Conservation (phyloP, 1,140 invertebrate genomes). For the Drosophila trapezifrons region DNA sequence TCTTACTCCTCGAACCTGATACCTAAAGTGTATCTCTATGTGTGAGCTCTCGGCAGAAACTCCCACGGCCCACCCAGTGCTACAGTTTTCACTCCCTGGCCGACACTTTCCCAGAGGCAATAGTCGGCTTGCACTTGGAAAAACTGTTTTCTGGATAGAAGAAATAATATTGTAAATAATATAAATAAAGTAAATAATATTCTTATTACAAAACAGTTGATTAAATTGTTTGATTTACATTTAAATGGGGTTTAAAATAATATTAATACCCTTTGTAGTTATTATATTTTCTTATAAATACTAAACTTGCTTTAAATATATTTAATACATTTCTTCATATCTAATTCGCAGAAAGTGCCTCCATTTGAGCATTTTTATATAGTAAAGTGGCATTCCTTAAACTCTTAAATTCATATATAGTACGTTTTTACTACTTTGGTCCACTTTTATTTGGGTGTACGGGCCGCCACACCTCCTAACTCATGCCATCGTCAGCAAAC, state of each 20-base stretch:
- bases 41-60: constrained; percentile 48
- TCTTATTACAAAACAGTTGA: background rate
- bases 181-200: rapidly evolving
- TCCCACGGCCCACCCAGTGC: constrained; percentile 81
- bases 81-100: constrained; percentile 74
- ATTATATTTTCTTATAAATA: background rate
- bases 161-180: background rate
- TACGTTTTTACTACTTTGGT: constrained; percentile 1
- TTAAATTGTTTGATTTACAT: background rate
- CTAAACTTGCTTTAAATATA: background rate
- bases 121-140: constrained; percentile 10
- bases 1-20: constrained; percentile 8
- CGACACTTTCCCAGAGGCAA: constrained; percentile 67
- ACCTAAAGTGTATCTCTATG: constrained; percentile 9
- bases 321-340: background rate
- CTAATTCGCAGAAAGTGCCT: no score
- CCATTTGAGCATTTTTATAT: no score
- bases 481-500: constrained; percentile 55
- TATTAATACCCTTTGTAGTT: background rate
- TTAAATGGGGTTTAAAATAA: background rate
- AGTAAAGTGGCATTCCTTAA: background rate
- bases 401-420: background rate
- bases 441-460: constrained; percentile 25
- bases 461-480: constrained; percentile 47
- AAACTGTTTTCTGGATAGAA: background rate